A percentile compares a stretch with the other conserved stretches of the same genome.
phyloP scores from a whole-genome alignment of 2,113 vertebrate genomes.

The Menura novaehollandiae region DNA sequence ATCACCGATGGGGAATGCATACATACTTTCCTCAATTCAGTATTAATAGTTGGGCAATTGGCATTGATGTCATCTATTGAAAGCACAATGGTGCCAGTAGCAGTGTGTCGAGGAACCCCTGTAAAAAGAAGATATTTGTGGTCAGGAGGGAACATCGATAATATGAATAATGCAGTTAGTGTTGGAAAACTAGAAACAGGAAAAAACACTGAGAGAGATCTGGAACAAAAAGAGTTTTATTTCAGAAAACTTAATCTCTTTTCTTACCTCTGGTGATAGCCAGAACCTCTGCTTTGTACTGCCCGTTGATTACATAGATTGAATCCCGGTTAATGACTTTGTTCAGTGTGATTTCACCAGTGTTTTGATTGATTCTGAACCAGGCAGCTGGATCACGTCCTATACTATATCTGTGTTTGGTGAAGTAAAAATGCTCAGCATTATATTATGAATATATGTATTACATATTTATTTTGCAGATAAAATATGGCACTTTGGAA shows the following conservation, averaged over 20 bases:
- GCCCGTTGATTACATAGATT: conserved; percentile 76
- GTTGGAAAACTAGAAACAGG: neutral
- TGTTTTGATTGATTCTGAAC: conserved; percentile 82
- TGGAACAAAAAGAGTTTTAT: neutral
- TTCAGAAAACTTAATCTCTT: neutral
- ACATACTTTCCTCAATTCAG: conserved; percentile 71
- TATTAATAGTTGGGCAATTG: conserved; percentile 80
- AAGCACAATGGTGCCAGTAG: conserved; percentile 84
- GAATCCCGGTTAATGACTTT: conserved; percentile 81
- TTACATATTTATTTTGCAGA: neutral
- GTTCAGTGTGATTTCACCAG: conserved; percentile 84
- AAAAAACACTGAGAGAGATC: neutral
- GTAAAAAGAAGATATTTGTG: neutral
- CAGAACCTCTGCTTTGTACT: conserved; percentile 83
- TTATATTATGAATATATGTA: neutral
- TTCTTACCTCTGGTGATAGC: conserved; percentile 82
- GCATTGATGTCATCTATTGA: conserved; percentile 75
- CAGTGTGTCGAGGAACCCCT: conserved; percentile 82
- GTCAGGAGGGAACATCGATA: neutral
- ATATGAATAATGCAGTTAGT: neutral
- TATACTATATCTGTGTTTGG: conserved; percentile 82
- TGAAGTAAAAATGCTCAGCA: neutral
- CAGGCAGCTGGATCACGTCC: conserved; percentile 83
- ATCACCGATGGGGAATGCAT: conserved; percentile 62
- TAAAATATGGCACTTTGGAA: neutral